A percentile compares a stretch with the other conserved stretches of the same genome.
These are phyloP conservation scores for Drosophila helvetica DNA, from an alignment of 2,888 invertebrate species.

Conservation along the genomic window DNA sequence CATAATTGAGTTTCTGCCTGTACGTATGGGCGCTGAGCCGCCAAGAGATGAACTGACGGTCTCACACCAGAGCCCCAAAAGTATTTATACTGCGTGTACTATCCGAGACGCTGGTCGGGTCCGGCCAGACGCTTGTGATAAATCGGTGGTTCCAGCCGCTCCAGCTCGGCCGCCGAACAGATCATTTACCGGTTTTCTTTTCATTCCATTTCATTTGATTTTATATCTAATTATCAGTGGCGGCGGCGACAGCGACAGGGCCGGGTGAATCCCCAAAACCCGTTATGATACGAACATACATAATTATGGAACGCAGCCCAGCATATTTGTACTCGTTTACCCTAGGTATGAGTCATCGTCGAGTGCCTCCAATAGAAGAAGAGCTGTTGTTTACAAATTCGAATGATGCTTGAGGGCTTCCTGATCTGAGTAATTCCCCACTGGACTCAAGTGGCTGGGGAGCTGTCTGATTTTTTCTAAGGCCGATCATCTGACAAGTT, in stretches of 20 bases:
- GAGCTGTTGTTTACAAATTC: conserved; percentile 13
- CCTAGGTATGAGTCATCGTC: conserved; percentile 11
- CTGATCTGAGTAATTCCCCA: conserved; percentile 41
- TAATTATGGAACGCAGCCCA: conserved; percentile 41
- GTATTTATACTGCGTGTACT: conserved; percentile 50
- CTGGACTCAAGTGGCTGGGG: conserved; percentile 9
- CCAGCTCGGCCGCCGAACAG: conserved; percentile 24
- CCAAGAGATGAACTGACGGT: conserved; percentile 59
- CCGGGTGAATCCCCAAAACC: conserved; percentile 61
- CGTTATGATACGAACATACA: conserved; percentile 21
- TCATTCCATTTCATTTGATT: conserved; percentile 52
- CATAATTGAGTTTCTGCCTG: conserved; percentile 50
- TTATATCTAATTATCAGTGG: conserved; percentile 55
- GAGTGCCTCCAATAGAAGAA: conserved; percentile 2
- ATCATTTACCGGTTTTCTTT: conserved; percentile 64
- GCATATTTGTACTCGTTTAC: conserved; percentile 13
- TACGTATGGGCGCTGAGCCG: conserved; percentile 28
- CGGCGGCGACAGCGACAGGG: background rate
- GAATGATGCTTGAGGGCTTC: conserved; percentile 31
- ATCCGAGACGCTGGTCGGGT: conserved; percentile 44
- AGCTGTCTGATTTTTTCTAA: conserved; percentile 47
- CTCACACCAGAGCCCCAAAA: conserved; percentile 33
- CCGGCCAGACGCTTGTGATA: conserved; percentile 32
- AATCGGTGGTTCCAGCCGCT: conserved; percentile 21
- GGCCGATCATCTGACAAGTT: conserved; percentile 57